Percentiles rank a stretch among this genome's conserved stretches.
Conservation (phyloP, 1,140 invertebrate species). For the Cydia fagiglandana region DNA sequence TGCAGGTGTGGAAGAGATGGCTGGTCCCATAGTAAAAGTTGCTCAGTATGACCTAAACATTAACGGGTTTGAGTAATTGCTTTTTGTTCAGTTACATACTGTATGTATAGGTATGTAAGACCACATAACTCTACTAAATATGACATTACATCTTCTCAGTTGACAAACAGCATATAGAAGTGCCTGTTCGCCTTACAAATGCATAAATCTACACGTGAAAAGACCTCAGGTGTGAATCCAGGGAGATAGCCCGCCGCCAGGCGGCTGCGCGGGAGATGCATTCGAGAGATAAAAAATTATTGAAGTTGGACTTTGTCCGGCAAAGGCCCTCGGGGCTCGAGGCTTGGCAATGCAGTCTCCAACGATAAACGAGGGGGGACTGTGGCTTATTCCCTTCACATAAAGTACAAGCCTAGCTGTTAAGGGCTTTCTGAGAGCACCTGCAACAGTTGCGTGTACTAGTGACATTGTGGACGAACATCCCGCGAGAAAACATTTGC, state of each 20-base stretch:
- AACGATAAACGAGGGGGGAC: not conserved
- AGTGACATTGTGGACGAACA: conserved; percentile 10
- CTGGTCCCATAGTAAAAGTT: too few relatives aligned
- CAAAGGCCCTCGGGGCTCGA: not conserved
- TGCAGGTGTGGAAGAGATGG: too few relatives aligned
- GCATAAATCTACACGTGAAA: conserved; percentile 12
- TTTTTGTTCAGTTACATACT: too few relatives aligned
- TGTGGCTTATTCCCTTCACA: not conserved
- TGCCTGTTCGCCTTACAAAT: not conserved
- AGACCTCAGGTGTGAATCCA: conserved; percentile 16
- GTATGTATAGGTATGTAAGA: too few relatives aligned
- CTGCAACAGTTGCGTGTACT: not conserved
- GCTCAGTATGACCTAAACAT: too few relatives aligned
- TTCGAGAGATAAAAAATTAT: conserved; percentile 19
- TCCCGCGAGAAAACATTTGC: conserved; percentile 17
- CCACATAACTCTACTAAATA: not conserved
- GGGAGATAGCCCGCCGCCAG: conserved; percentile 9
- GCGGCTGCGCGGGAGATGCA: conserved; percentile 14
- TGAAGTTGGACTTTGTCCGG: conserved; percentile 17
- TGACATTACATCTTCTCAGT: not conserved
- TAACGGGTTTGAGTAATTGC: too few relatives aligned
- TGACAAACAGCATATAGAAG: not conserved
- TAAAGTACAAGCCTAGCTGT: not conserved
- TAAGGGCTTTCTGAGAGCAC: not conserved
- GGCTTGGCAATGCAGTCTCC: not conserved